Evolutionary conservation across 2,888 invertebrate genomes (phyloP).

Genomic region (Brenthis hecate): DNA sequence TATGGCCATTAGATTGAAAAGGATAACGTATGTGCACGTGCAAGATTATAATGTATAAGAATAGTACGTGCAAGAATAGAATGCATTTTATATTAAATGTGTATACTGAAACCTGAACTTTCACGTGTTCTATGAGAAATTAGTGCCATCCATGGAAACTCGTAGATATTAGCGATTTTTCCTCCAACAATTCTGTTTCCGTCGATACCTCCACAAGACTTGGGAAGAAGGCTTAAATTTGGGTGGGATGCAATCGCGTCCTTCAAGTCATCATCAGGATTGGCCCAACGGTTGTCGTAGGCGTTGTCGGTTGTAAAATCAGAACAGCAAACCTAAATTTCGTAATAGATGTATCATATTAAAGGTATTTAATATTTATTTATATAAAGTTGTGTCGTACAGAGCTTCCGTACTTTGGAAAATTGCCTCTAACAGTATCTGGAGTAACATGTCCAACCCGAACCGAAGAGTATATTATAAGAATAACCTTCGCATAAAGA

Average conservation of each 20-base stretch:
- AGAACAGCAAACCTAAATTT: slow-evolving; percentile 36
- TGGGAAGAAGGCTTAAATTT: slow-evolving; percentile 41
- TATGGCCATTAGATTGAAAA: no score
- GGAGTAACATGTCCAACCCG: no score
- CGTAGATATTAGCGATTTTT: slow-evolving; percentile 71
- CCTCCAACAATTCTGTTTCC: slow-evolving; percentile 80
- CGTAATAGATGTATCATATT: background rate
- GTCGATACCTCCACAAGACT: slow-evolving; percentile 73
- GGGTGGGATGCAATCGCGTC: slow-evolving; percentile 51
- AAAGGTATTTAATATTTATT: no score
- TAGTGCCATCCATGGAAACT: slow-evolving; percentile 86
- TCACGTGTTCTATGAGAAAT: slow-evolving; percentile 68
- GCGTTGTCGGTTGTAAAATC: slow-evolving; percentile 13
- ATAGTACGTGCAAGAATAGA: no score
- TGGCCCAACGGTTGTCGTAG: background rate
- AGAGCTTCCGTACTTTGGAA: no score
- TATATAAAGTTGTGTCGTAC: no score
- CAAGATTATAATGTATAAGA: no score
- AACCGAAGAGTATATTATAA: no score
- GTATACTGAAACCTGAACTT: slow-evolving; percentile 17
- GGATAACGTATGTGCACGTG: no score
- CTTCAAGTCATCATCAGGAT: background rate
- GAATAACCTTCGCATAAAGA: no score
- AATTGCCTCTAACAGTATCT: no score
- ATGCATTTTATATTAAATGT: background rate